Conservation (phyloP, 2,888 invertebrate genomes). For the Lithophane leautieri region DNA sequence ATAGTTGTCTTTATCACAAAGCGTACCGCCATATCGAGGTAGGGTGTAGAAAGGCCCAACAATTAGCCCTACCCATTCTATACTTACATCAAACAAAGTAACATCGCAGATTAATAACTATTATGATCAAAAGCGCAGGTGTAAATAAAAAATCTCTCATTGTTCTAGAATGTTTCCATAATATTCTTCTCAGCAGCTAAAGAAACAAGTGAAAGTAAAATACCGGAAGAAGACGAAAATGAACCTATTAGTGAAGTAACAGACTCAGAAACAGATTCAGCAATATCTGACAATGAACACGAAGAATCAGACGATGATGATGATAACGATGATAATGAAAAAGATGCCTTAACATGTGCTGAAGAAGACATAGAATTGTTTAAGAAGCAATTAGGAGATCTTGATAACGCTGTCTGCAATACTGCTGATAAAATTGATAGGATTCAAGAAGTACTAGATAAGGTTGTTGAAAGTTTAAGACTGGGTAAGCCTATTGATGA, state of each 20-base stretch:
- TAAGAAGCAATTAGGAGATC: constrained; percentile 87
- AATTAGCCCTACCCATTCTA: background rate
- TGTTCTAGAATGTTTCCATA: constrained; percentile 91
- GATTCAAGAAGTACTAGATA: constrained; percentile 88
- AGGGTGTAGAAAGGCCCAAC: no score
- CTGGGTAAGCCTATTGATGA: constrained; percentile 81
- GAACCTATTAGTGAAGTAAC: constrained; percentile 59
- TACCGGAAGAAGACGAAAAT: constrained; percentile 80
- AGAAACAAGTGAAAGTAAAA: constrained; percentile 88
- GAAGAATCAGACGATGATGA: constrained; percentile 68
- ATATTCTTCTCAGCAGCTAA: constrained; percentile 97
- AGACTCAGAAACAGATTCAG: constrained; percentile 81
- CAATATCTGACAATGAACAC: constrained; percentile 72
- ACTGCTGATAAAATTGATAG: constrained; percentile 90
- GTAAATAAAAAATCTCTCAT: constrained; percentile 8
- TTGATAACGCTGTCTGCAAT: constrained; percentile 89
- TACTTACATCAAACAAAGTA: background rate
- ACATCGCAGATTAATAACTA: background rate
- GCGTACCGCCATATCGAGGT: background rate
- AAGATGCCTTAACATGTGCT: constrained; percentile 75
- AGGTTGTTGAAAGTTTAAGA: constrained; percentile 82
- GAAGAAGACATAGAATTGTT: constrained; percentile 86
- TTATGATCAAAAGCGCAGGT: background rate
- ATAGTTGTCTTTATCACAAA: no score
- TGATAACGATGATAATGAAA: constrained; percentile 72